Base-by-base conservation (phyloP, 2,113 vertebrate genomes). In the Gorsachius goisagi region DNA sequence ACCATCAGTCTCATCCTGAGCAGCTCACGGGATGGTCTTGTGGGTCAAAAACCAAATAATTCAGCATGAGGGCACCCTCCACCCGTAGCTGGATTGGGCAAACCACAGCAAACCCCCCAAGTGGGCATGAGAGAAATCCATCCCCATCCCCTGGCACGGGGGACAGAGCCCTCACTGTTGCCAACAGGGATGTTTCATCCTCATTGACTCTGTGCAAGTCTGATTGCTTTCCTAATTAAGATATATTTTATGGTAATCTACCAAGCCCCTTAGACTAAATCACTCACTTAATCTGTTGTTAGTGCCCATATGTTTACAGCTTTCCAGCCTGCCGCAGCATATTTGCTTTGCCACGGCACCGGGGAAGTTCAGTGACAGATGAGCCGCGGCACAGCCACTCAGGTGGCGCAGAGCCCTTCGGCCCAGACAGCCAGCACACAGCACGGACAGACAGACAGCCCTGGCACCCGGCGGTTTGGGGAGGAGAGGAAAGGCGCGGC, bases 171-270 rank as follows among this genome's bases (percentile, higher is more conserved):
- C 41, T 68, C 49, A 1, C 45, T 56, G 32, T 8, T 86, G 73
- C 82, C 91, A 94, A 64, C 55, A 71, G 71, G 71, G 47, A 76
- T 0, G 0, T 59, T 95, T 63, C 71, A 84, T 89, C 75, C 91
- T 88, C 88, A 85, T 56, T 85, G 74, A 78, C 83, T 89, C 87
- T 5, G 56, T 66, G 37, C 90, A 90, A 96, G 74, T 89, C 53
- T 82, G 93, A 96, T 96, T 92, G 86, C 96, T 93, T 95, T 97
- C 96, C 95, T 97, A 97, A 97, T 97, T 96, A 97, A 96, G 95
- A 96, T 64, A 82, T 80, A 94, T 95, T 94, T 96, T 93, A 94
- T 80, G 83, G 92, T 97, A 96, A 97, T 97, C 95, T 90, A 94
- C 93, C 93, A 75, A 94, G 49, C 53, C 76, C 93, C 88, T 94